These are phyloP conservation scores for Scarus forsteni DNA, from an alignment of 2,797 vertebrate genomes.

Conservation along the genomic window DNA sequence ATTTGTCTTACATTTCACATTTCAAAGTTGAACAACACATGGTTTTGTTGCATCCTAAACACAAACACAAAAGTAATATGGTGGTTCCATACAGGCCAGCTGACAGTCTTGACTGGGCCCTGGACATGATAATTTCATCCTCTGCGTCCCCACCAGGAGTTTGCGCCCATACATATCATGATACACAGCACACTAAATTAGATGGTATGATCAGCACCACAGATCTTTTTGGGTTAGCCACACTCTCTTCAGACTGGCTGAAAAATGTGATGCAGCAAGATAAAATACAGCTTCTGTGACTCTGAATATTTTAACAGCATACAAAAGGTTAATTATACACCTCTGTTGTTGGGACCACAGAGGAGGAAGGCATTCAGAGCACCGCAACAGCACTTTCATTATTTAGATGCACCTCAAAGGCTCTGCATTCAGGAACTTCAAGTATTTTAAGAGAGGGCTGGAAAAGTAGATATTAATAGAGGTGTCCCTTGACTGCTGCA, in stretches of 20 bases:
- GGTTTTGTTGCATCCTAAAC: no score
- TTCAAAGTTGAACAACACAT: no score
- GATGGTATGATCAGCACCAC: conserved; percentile 47
- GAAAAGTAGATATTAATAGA: conserved; percentile 3
- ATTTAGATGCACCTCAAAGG: conserved; percentile 34
- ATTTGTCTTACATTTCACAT: no score
- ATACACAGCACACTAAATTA: conserved; percentile 29
- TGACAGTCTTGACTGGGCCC: no score
- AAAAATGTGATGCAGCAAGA: conserved; percentile 26
- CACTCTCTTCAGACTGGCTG: conserved; percentile 32
- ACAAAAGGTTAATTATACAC: conserved; percentile 26
- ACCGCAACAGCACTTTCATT: conserved; percentile 28
- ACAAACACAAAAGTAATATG: no score
- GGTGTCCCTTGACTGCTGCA: conserved; percentile 9
- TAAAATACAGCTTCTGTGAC: conserved; percentile 29
- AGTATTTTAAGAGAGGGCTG: conserved; percentile 14
- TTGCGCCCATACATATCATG: no score
- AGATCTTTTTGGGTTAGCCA: conserved; percentile 31
- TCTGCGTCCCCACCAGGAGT: no score
- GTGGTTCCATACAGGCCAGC: no score
- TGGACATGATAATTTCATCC: no score
- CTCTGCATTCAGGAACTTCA: conserved; percentile 38
- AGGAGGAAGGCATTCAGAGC: conserved; percentile 2
- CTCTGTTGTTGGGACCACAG: conserved; percentile 17
- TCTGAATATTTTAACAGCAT: conserved; percentile 45